phyloP scores from a whole-genome alignment of 2,113 vertebrate genomes.

The Psammodynastes pulverulentus region DNA sequence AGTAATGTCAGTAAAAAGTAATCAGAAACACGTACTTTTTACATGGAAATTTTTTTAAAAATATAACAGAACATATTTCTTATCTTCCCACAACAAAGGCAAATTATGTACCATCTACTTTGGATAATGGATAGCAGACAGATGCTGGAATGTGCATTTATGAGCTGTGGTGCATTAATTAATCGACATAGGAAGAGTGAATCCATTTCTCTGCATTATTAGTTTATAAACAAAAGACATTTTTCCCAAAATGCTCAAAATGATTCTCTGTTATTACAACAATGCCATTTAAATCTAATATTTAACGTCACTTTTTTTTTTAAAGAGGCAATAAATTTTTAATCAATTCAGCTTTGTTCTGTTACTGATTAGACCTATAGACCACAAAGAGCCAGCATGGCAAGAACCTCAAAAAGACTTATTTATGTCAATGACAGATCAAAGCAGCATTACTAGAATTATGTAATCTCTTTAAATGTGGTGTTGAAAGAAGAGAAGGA shows the following conservation, averaged over 20 bases:
- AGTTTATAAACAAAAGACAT: slow-evolving; percentile 56
- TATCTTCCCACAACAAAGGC: slow-evolving; percentile 20
- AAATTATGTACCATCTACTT: not conserved
- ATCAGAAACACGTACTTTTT: not conserved
- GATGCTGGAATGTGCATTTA: slow-evolving; percentile 3
- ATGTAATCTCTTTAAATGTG: slow-evolving; percentile 57
- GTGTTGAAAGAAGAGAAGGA: slow-evolving; percentile 43
- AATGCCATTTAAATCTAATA: slow-evolving; percentile 35
- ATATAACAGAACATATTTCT: slow-evolving; percentile 15
- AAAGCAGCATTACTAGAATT: slow-evolving; percentile 59
- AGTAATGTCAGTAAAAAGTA: not conserved
- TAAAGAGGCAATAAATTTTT: slow-evolving; percentile 60
- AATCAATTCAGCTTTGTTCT: slow-evolving; percentile 48
- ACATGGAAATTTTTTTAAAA: slow-evolving; percentile 19
- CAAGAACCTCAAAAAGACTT: slow-evolving; percentile 44
- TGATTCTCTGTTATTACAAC: slow-evolving; percentile 27
- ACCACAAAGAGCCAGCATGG: slow-evolving; percentile 41
- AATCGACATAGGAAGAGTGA: slow-evolving; percentile 54
- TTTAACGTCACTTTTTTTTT: slow-evolving; percentile 53
- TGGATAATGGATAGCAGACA: slow-evolving; percentile 16
- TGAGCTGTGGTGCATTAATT: slow-evolving; percentile 48
- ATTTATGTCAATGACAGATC: slow-evolving; percentile 60
- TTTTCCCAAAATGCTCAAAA: slow-evolving; percentile 32
- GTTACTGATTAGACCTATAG: slow-evolving; percentile 55
- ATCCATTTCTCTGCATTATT: slow-evolving; percentile 55